Percentiles rank a stretch among this genome's conserved stretches.
Evolutionary conservation across 1,140 invertebrate species (phyloP).

Genomic region (Drosophila kanapiae): DNA sequence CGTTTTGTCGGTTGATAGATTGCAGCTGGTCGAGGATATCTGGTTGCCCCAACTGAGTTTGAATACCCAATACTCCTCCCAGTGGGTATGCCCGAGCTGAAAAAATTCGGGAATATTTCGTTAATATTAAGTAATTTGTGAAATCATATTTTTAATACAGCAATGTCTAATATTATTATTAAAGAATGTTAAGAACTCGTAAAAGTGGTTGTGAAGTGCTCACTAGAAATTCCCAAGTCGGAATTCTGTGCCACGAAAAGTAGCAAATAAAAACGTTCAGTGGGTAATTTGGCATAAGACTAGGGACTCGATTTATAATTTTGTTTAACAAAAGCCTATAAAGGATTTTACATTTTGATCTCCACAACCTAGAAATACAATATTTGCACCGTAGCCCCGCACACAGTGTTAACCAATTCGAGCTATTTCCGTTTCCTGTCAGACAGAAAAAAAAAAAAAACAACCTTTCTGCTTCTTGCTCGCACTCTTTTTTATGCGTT

Average conservation of each 20-base stretch:
- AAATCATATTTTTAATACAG: not conserved
- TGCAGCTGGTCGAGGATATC: slow-evolving; percentile 71
- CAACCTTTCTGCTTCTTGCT: slow-evolving; percentile 23
- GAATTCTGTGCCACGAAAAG: too few species aligned
- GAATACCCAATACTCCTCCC: not conserved
- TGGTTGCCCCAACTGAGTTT: slow-evolving; percentile 49
- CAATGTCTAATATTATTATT: too few species aligned
- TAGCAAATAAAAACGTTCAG: too few species aligned
- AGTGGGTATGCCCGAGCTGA: not conserved
- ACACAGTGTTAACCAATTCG: slow-evolving; percentile 25
- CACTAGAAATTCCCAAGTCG: not conserved
- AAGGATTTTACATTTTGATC: too few species aligned
- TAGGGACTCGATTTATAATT: too few species aligned
- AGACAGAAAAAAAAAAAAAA: not conserved
- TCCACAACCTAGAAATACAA: not conserved
- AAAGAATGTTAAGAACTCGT: too few species aligned
- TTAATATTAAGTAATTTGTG: not conserved
- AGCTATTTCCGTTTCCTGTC: slow-evolving; percentile 24
- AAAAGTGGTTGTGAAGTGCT: not conserved
- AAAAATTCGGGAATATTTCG: not conserved
- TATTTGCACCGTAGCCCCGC: not conserved
- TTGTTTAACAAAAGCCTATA: too few species aligned
- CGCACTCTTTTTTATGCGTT: slow-evolving; percentile 55
- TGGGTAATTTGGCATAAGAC: too few species aligned
- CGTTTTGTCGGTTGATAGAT: slow-evolving; percentile 79